Percentiles rank a stretch among this genome's conserved stretches.
Evolutionary conservation across 2,888 invertebrate species (phyloP).

Genomic region (Hyles lineata): DNA sequence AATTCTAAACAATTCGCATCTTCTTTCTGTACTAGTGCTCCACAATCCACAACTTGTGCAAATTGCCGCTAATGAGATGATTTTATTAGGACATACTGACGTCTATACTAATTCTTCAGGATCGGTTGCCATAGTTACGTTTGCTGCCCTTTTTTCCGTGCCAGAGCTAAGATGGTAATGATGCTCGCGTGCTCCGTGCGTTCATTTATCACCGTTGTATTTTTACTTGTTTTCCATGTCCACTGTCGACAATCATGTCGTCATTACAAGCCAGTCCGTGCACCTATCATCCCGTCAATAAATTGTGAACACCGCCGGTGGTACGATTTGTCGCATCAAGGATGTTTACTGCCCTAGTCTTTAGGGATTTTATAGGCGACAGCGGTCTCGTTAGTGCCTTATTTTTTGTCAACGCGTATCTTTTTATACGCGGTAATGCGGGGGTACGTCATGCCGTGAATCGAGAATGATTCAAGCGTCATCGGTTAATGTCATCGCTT

Average conservation of each 20-base stretch:
- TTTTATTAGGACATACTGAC: not conserved
- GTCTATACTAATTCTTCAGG: not conserved
- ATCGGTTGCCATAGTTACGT: not conserved
- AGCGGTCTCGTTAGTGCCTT: constrained; percentile 24
- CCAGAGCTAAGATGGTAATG: constrained; percentile 58
- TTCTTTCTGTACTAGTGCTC: too few relatives aligned
- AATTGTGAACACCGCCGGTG: constrained; percentile 80
- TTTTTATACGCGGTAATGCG: not conserved
- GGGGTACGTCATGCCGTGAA: constrained; percentile 21
- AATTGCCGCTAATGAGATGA: too few relatives aligned
- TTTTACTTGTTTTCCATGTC: constrained; percentile 80
- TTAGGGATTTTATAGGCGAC: constrained; percentile 27
- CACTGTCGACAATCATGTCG: constrained; percentile 81
- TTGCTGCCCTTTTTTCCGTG: constrained; percentile 24
- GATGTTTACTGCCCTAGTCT: constrained; percentile 61
- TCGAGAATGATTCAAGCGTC: constrained; percentile 32
- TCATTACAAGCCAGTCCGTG: constrained; percentile 78
- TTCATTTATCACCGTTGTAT: constrained; percentile 78
- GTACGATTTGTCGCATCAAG: constrained; percentile 72
- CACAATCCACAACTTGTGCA: too few relatives aligned
- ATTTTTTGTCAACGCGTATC: constrained; percentile 30
- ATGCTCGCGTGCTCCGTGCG: constrained; percentile 69
- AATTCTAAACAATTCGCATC: too few relatives aligned
- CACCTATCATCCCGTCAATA: constrained; percentile 75
- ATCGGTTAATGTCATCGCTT: constrained; percentile 59